Evolutionary conservation across 2,113 vertebrate species (phyloP), one percentile per base, ranked within the genome.

Genomic region (Cygnus atratus): DNA sequence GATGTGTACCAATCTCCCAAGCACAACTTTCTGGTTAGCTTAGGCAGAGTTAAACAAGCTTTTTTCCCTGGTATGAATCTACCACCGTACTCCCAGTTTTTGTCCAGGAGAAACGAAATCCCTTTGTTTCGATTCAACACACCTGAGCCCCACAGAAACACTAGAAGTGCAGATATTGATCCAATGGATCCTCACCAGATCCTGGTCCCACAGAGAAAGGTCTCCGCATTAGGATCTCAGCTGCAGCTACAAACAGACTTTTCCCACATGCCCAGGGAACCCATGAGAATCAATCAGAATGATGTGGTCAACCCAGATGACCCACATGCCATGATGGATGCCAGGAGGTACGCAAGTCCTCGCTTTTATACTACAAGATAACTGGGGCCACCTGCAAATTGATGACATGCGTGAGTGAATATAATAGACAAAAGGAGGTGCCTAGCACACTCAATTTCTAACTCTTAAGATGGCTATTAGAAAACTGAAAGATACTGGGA

Each of bases 71-170:
- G 98, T 26, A 97, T 97, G 97, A 99, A 99, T 88, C 98, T 98
- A 21, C 99, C 99, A 15, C 98, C 98, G 13, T 99, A 98, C 73
- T 98, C 99, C 11, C 98, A 99, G 92, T 98, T 98, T 66, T 80
- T 98, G 90, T 94, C 99, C 43, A 98, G 98, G 88, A 98, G 97
- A 93, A 99, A 98, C 9, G 97, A 98, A 92, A 98, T 99, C 84
- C 98, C 99, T 3, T 98, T 99, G 67, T 97, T 98, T 88, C 98
- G 97, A 77, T 99, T 99, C 78, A 92, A 97, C 92, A 98, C 98
- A 4, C 97, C 97, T 0, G 90, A 95, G 55, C 98, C 98, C 7
- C 98, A 85, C 83, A 98, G 98, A 54, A 90, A 97, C 70, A 98
- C 98, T 20, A 97, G 99, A 83, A 99, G 98, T 1, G 97, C 98